Evolutionary conservation across 2,888 invertebrate species (phyloP).

Genomic region (Corbicula japonica): DNA sequence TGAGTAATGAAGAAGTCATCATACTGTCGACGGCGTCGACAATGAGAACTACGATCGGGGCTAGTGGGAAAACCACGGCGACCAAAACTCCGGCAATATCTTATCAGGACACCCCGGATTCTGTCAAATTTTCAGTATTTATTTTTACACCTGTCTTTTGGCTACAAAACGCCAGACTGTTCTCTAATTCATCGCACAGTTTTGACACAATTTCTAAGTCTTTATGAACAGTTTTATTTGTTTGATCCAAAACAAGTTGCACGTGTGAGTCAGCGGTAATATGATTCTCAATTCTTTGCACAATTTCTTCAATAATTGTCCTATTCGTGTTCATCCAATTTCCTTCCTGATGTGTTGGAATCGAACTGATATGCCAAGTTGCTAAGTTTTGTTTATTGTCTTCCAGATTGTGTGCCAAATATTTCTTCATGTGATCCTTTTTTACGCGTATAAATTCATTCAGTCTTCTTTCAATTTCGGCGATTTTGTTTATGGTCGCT

Average conservation of each 20-base stretch:
- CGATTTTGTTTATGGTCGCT: too few relatives aligned
- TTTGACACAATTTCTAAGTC: neutral
- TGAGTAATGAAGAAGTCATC: neutral
- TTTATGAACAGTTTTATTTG: neutral
- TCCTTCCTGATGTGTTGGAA: too few relatives aligned
- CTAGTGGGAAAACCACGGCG: neutral
- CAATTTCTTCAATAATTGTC: neutral
- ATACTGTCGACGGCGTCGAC: neutral
- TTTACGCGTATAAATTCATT: too few relatives aligned
- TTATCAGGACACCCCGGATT: neutral
- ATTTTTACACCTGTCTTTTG: neutral
- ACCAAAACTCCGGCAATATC: neutral
- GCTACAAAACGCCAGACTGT: neutral
- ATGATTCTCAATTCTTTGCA: neutral
- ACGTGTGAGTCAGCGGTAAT: neutral
- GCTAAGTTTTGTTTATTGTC: too few relatives aligned
- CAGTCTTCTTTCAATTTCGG: too few relatives aligned
- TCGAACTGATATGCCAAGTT: too few relatives aligned
- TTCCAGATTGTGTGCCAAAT: too few relatives aligned
- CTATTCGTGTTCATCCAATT: too few relatives aligned
- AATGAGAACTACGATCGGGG: neutral
- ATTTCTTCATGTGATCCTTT: too few relatives aligned
- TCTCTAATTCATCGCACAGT: neutral
- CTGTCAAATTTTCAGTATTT: neutral
- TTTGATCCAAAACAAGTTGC: neutral